Percentiles rank a stretch among this genome's conserved stretches.
Evolutionary conservation across 1,140 invertebrate genomes (phyloP).

Genomic region (Rhysida immarginata): DNA sequence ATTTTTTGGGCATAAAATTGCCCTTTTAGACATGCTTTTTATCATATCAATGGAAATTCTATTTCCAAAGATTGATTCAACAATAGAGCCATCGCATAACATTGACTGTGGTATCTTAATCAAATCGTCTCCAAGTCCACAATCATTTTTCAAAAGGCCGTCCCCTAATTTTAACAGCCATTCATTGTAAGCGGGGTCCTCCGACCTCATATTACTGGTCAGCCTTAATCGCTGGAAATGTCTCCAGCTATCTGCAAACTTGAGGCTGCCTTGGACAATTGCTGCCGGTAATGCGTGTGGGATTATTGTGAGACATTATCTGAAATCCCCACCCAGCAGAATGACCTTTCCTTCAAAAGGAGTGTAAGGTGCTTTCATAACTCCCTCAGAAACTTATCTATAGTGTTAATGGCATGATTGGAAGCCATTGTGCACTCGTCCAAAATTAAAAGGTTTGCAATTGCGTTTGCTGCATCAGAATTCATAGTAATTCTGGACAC

Average conservation of each 20-base stretch:
- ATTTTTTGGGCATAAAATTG: neutral
- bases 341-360: slow-evolving; percentile 21
- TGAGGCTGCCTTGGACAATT: slow-evolving; percentile 18
- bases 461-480: slow-evolving; percentile 7
- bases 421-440: slow-evolving; percentile 21
- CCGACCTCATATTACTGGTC: neutral
- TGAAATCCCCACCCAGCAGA: slow-evolving; percentile 22
- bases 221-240: slow-evolving; percentile 8
- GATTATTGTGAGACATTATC: slow-evolving; percentile 19
- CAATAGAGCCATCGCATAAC: neutral
- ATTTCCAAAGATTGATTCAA: neutral
- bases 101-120: neutral
- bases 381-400: slow-evolving; percentile 10
- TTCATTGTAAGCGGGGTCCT: neutral
- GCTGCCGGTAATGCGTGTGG: slow-evolving; percentile 11
- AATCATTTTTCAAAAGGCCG: neutral
- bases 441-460: slow-evolving; percentile 17
- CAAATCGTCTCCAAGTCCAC: neutral
- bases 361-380: slow-evolving; percentile 12
- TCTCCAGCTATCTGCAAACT: slow-evolving; percentile 18
- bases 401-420: slow-evolving; percentile 13
- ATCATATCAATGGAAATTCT: neutral
- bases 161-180: neutral
- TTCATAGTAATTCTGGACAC: slow-evolving; percentile 9
- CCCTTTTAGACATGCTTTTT: neutral